Evolutionary conservation across 30 jellyfish, hydroid and myxozoan genomes (phyloP).

Genomic region (Aurelia coerulea): DNA sequence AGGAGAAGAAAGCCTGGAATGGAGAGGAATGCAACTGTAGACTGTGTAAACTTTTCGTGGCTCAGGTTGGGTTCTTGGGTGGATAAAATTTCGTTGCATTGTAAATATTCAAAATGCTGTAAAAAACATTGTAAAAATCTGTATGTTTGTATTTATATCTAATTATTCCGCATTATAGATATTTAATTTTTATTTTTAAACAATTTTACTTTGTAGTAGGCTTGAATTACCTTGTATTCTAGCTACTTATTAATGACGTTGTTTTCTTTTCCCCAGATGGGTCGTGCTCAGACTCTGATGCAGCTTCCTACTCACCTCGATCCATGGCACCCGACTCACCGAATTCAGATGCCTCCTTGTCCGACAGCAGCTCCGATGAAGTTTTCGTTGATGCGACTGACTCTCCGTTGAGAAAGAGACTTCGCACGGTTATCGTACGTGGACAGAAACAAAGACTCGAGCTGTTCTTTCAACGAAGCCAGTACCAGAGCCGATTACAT

Average conservation of each 20-base stretch:
- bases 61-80: too few relatives aligned
- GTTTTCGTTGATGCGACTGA: constrained; percentile 30
- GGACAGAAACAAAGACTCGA: constrained; percentile 56
- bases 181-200: too few relatives aligned
- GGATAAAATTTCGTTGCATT: too few relatives aligned
- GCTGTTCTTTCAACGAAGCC: constrained; percentile 34
- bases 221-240: too few relatives aligned
- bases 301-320: constrained; percentile 6
- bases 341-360: constrained; percentile 36
- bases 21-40: too few relatives aligned
- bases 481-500: constrained; percentile 54
- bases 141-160: too few relatives aligned
- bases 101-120: too few relatives aligned
- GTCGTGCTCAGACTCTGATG: constrained; percentile 33
- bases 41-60: too few relatives aligned
- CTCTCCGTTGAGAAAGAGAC: neutral
- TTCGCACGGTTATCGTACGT: constrained; percentile 46
- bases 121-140: too few relatives aligned
- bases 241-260: neutral
- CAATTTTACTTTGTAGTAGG: too few relatives aligned
- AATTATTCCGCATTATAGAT: too few relatives aligned
- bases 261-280: constrained; percentile 2
- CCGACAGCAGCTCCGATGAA: constrained; percentile 60
- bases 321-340: constrained; percentile 31
- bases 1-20: too few relatives aligned